These are phyloP conservation scores for Coregonus sp. DNA, from an alignment of 2,797 vertebrate genomes.

Conservation along the genomic window DNA sequence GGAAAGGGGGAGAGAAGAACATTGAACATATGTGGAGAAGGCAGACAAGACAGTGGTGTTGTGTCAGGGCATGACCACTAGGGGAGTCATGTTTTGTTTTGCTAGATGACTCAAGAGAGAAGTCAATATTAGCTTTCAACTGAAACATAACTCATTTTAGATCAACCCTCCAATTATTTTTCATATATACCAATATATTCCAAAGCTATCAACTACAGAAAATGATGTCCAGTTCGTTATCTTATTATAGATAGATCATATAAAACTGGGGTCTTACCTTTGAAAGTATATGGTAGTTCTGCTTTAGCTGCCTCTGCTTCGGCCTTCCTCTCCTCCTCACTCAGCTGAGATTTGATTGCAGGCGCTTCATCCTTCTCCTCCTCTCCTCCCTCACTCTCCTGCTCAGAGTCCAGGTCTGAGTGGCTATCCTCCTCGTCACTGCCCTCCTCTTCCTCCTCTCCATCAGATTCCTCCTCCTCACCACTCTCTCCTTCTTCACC, in stretches of 20 bases:
- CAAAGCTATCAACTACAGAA: too few species aligned
- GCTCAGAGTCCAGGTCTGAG: constrained; percentile 17
- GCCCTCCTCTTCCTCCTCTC: constrained; percentile 28
- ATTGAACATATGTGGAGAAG: background rate
- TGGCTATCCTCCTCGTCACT: constrained; percentile 30
- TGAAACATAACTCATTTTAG: background rate
- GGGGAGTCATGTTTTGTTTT: background rate
- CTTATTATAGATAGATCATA: background rate
- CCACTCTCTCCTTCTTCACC: constrained; percentile 29
- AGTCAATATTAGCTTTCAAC: background rate
- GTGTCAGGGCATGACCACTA: background rate
- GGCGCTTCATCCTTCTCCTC: constrained; percentile 40
- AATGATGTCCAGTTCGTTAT: too few species aligned
- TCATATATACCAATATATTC: too few species aligned
- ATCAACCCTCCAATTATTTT: background rate
- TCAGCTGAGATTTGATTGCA: constrained; percentile 20
- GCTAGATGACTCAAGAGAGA: background rate
- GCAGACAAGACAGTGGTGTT: background rate
- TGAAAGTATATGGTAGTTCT: constrained; percentile 90
- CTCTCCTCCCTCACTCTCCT: constrained; percentile 46
- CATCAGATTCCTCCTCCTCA: constrained; percentile 37
- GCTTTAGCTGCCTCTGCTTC: constrained; percentile 69
- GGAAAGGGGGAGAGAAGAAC: background rate
- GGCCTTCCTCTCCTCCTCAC: constrained; percentile 43
- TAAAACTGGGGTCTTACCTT: constrained; percentile 67